Conservation (phyloP, 1,140 invertebrate genomes). For the Cyrtorhinus lividipennis region DNA sequence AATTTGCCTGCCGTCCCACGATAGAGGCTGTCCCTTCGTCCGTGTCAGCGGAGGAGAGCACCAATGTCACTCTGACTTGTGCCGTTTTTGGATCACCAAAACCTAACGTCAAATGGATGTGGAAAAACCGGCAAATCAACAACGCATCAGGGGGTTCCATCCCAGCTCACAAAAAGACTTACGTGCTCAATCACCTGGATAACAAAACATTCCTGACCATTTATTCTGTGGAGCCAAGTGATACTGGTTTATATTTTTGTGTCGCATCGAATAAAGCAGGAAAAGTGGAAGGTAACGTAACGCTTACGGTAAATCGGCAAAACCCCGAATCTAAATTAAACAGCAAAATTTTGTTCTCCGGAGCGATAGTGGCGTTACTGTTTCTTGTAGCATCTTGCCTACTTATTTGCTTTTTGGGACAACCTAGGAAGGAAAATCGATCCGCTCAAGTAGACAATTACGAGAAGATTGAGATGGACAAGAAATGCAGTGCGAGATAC, state of each 20-base stretch:
- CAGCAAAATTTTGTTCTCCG: slow-evolving; percentile 38
- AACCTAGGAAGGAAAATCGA: slow-evolving; percentile 28
- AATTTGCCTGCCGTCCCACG: slow-evolving; percentile 32
- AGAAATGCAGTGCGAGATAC: slow-evolving; percentile 29
- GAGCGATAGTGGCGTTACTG: slow-evolving; percentile 40
- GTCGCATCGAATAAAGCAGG: slow-evolving; percentile 59
- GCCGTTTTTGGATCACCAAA: slow-evolving; percentile 50
- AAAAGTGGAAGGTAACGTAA: slow-evolving; percentile 50
- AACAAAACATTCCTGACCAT: slow-evolving; percentile 53
- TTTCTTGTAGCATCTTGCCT: slow-evolving; percentile 41
- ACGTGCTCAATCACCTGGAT: slow-evolving; percentile 23
- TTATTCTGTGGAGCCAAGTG: slow-evolving; percentile 46
- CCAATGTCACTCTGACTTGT: slow-evolving; percentile 58
- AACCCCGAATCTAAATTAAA: slow-evolving; percentile 32
- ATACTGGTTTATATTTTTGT: slow-evolving; percentile 57
- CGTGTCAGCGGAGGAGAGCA: slow-evolving; percentile 43
- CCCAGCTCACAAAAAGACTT: slow-evolving; percentile 25
- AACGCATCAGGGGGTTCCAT: slow-evolving; percentile 34
- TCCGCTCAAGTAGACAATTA: slow-evolving; percentile 38
- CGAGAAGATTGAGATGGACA: slow-evolving; percentile 58
- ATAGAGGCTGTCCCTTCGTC: slow-evolving; percentile 32
- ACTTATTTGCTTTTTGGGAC: slow-evolving; percentile 38
- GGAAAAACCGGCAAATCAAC: slow-evolving; percentile 35
- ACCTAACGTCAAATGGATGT: slow-evolving; percentile 42
- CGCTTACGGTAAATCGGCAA: slow-evolving; percentile 42